Evolutionary conservation across 1,140 invertebrate species (phyloP).

Genomic region (Chironomus striatipennis): DNA sequence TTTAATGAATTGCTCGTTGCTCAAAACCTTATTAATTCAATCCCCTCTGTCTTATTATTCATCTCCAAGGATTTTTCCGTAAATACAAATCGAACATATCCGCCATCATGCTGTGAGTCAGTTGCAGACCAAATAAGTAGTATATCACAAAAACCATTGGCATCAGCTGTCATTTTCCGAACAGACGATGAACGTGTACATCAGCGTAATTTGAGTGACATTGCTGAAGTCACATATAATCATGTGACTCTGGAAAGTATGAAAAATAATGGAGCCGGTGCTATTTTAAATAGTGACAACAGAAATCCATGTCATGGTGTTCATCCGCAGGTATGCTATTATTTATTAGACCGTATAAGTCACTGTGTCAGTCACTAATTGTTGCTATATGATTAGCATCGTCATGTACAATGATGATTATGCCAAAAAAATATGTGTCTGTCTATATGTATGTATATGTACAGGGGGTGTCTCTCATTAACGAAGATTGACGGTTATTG

Average conservation of each 20-base stretch:
- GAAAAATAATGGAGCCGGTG: background rate
- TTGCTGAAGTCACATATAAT: conserved; percentile 25
- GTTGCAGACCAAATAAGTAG: conserved; percentile 25
- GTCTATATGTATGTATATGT: background rate
- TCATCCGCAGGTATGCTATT: conserved; percentile 29
- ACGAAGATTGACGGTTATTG: conserved; percentile 7
- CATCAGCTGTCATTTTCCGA: conserved; percentile 26
- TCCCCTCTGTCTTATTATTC: background rate
- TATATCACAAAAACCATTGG: conserved; percentile 25
- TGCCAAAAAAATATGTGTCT: too few relatives aligned
- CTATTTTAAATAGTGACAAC: conserved; percentile 17
- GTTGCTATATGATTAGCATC: too few relatives aligned
- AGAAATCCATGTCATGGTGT: conserved; percentile 35
- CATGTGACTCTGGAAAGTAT: conserved; percentile 19
- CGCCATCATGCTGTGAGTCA: conserved; percentile 25
- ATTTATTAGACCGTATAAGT: background rate
- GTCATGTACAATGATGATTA: too few relatives aligned
- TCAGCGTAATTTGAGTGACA: conserved; percentile 25
- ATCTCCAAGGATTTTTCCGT: conserved; percentile 1
- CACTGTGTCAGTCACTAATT: too few relatives aligned
- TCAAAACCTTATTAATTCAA: background rate
- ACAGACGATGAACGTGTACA: conserved; percentile 21
- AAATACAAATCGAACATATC: conserved; percentile 26
- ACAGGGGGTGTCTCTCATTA: background rate
- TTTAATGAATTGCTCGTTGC: background rate